Conservation (phyloP, 2,888 invertebrate species). For the Pollenia amentaria region DNA sequence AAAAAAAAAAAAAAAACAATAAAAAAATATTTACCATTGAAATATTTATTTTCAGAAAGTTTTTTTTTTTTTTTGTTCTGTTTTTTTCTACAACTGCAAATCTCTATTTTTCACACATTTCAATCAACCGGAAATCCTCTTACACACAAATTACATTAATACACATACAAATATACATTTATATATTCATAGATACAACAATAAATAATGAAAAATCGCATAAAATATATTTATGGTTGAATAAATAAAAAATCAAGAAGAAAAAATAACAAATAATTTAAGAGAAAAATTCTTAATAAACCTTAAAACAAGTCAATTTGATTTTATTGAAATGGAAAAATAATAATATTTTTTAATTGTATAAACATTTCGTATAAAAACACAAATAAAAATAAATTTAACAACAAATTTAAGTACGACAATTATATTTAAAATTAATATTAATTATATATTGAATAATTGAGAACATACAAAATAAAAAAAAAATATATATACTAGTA, state of each 20-base stretch:
- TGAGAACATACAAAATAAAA: slow-evolving; percentile 30
- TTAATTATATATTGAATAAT: slow-evolving; percentile 49
- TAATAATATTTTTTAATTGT: slow-evolving; percentile 54
- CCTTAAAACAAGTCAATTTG: slow-evolving; percentile 67
- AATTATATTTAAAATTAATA: slow-evolving; percentile 47
- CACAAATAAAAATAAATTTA: slow-evolving; percentile 36
- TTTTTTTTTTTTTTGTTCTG: slow-evolving; percentile 34
- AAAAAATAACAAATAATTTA: slow-evolving; percentile 24
- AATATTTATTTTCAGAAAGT: slow-evolving; percentile 30
- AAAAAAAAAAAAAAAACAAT: slow-evolving; percentile 49
- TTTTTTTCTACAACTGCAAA: slow-evolving; percentile 9
- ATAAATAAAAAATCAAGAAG: slow-evolving; percentile 1
- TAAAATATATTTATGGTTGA: slow-evolving; percentile 30
- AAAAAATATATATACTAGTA: slow-evolving; percentile 1
- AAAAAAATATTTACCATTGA: slow-evolving; percentile 47
- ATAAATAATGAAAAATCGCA: slow-evolving; percentile 25
- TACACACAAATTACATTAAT: neutral
- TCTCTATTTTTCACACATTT: slow-evolving; percentile 36
- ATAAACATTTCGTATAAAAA: slow-evolving; percentile 52
- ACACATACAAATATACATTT: neutral
- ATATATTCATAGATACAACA: slow-evolving; percentile 13
- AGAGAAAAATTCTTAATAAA: slow-evolving; percentile 47
- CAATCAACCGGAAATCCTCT: slow-evolving; percentile 35
- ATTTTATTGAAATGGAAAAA: slow-evolving; percentile 58
- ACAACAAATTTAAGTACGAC: slow-evolving; percentile 41